Evolutionary conservation across 2,797 vertebrate species (phyloP).

Genomic region (Anguilla marmorata): DNA sequence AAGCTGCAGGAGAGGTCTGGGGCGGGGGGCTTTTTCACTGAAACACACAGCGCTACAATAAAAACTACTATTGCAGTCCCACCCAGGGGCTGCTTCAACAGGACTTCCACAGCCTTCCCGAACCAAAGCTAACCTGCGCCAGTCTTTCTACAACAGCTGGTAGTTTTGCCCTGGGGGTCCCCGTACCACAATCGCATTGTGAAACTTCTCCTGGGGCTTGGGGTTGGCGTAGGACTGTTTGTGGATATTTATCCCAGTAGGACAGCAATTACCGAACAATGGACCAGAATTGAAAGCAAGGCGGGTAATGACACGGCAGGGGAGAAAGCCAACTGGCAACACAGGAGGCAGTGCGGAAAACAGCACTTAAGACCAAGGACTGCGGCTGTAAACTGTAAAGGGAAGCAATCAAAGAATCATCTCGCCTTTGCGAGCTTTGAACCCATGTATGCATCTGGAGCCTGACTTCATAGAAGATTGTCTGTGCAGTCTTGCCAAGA

Average conservation of each 20-base stretch:
- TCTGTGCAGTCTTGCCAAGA: not conserved
- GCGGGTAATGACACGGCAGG: not conserved
- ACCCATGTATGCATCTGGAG: not conserved
- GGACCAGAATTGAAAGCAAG: not conserved
- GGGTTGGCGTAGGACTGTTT: not conserved
- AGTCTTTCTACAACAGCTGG: not conserved
- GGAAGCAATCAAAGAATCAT: not conserved
- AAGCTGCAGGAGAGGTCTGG: slow-evolving; percentile 89
- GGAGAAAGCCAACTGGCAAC: not conserved
- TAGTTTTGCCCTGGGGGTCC: not conserved
- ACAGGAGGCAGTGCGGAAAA: not conserved
- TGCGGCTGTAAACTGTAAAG: not conserved
- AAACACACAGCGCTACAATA: slow-evolving; percentile 60
- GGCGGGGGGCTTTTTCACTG: slow-evolving; percentile 82
- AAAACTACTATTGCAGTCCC: slow-evolving; percentile 25
- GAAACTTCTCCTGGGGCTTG: not conserved
- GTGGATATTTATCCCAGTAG: not conserved
- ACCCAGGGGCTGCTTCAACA: not conserved
- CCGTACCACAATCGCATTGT: not conserved
- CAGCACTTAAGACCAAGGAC: not conserved
- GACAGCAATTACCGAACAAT: not conserved
- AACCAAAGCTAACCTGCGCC: not conserved
- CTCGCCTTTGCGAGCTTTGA: not conserved
- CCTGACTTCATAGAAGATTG: not conserved
- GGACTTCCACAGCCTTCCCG: not conserved